A percentile compares a stretch with the other conserved stretches of the same genome.
Evolutionary conservation across 2,888 invertebrate genomes (phyloP).

Genomic region (Drosophila meridiana): DNA sequence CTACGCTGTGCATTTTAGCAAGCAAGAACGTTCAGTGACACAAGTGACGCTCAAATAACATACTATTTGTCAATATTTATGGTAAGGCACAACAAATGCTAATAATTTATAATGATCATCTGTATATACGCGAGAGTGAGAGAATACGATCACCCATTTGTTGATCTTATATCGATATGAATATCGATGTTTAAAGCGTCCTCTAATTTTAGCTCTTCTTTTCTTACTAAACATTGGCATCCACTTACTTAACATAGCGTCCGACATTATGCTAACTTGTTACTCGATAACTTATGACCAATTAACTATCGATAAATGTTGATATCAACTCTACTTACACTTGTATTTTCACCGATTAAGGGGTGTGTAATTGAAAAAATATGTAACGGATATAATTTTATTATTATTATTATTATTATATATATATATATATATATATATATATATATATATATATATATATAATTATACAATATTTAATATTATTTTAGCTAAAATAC

Average conservation of each 20-base stretch:
- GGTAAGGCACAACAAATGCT: conserved; percentile 51
- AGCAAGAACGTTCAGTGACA: conserved; percentile 54
- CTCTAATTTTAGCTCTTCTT: conserved; percentile 9
- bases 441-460: too few species aligned
- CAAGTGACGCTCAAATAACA: conserved; percentile 41
- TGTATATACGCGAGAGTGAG: conserved; percentile 48
- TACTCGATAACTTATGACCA: background rate
- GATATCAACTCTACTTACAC: background rate
- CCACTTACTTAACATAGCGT: conserved; percentile 20
- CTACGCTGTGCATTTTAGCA: conserved; percentile 69
- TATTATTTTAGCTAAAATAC: too few species aligned
- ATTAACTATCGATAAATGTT: conserved; percentile 1
- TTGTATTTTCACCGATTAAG: background rate
- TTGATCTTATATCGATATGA: conserved; percentile 52
- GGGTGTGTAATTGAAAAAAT: background rate
- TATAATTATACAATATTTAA: too few species aligned
- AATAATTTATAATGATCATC: conserved; percentile 57
- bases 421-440: too few species aligned
- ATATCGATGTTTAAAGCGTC: conserved; percentile 32
- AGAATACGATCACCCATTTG: conserved; percentile 52
- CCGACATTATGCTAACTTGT: background rate
- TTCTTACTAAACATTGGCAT: conserved; percentile 4
- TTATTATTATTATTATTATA: too few species aligned
- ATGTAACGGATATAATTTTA: too few species aligned
- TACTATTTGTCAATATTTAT: conserved; percentile 42